A percentile compares a stretch with the other conserved stretches of the same genome.
phyloP scores from a whole-genome alignment of 2,797 vertebrate species.

The Chaetophractus vellerosus region DNA sequence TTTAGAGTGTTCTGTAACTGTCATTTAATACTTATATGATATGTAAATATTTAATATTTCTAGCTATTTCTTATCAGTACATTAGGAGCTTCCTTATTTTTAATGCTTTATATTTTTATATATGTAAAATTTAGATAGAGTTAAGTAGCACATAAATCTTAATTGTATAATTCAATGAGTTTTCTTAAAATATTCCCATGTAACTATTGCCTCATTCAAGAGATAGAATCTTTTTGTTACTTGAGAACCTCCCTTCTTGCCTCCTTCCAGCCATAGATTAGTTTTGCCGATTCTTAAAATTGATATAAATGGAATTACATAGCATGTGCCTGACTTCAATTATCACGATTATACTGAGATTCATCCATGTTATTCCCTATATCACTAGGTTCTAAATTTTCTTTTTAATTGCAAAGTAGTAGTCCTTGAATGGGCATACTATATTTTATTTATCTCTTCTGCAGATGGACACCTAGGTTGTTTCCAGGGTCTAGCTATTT shows the following conservation, averaged over 20 bases:
- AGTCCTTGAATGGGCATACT: background rate
- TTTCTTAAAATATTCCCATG: background rate
- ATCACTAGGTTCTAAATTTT: background rate
- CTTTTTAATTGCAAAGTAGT: background rate
- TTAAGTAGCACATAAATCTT: background rate
- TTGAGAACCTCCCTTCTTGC: background rate
- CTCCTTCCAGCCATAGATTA: background rate
- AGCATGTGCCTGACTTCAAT: background rate
- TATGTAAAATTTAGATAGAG: background rate
- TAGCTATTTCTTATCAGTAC: background rate
- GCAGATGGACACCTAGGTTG: background rate
- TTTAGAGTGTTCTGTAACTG: background rate
- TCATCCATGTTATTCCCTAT: background rate
- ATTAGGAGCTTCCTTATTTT: background rate
- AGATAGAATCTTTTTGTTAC: background rate
- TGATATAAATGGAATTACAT: background rate
- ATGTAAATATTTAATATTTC: background rate
- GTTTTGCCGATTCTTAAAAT: conserved; percentile 12
- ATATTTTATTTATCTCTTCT: background rate
- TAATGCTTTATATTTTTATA: conserved; percentile 1
- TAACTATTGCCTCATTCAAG: background rate
- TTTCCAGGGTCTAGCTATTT: background rate
- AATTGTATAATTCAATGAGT: background rate
- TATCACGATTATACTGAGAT: background rate
- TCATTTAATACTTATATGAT: background rate